These are phyloP conservation scores for Eulacestoma nigropectus DNA, from an alignment of 2,113 vertebrate genomes.

Conservation along the genomic window DNA sequence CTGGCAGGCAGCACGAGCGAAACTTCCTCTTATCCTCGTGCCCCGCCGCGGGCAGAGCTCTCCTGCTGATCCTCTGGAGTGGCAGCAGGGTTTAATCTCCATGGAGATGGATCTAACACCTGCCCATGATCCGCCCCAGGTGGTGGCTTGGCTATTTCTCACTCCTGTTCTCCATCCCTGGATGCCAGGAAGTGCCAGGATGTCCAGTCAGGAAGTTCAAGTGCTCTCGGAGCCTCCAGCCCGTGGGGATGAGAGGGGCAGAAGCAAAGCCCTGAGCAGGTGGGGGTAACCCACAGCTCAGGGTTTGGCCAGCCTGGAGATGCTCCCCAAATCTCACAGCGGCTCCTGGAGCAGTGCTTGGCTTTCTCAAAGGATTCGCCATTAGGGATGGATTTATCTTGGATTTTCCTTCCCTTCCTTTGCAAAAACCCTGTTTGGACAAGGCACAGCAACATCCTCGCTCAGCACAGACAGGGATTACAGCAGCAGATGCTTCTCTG, in stretches of 20 bases:
- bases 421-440: neutral
- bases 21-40: neutral
- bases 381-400: neutral
- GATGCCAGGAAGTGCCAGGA: neutral
- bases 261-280: neutral
- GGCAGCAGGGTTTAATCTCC: neutral
- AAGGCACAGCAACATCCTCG: neutral
- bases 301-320: neutral
- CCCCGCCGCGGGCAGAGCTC: neutral
- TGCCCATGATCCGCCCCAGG: rapidly evolving
- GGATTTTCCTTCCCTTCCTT: neutral
- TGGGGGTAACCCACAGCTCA: neutral
- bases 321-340: neutral
- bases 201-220: neutral
- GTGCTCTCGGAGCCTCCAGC: neutral
- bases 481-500: neutral
- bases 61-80: neutral
- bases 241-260: neutral
- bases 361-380: neutral
- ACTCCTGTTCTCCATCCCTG: neutral
- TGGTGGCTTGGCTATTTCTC: neutral
- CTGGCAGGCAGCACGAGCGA: neutral
- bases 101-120: neutral
- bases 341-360: neutral
- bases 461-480: neutral